Base-by-base conservation (phyloP, 2,888 invertebrate species). In the Clanis bilineata region DNA sequence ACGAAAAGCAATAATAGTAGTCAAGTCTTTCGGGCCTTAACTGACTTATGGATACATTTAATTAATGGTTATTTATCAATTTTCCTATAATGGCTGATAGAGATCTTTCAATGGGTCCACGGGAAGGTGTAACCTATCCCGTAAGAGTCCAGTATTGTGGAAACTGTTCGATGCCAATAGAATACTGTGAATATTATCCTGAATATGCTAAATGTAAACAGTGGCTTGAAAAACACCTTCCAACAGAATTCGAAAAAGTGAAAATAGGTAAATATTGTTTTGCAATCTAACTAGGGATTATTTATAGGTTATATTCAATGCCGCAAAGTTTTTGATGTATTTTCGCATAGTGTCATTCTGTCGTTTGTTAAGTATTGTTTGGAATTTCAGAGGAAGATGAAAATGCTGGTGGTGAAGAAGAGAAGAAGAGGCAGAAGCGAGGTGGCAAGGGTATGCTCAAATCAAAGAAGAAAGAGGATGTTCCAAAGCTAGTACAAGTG, bases 131-230 rank as follows among this genome's bases (percentile, higher is more conserved):
- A 63, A 93, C 92, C 64, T 98, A 98, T 87, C 98, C 98, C 21
- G 72, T 97, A 64, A 94, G 94, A 83, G 96, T 98, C 64, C 93
- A 95, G 70, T 98, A 98, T 86, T 98, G 98, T 86, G 98, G 98
- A 51, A 98, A 98, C 86, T 98, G 98, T 92, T 95, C 96, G 64
- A 96, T 98, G 95, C 98, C 98, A n/a, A 96, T 97, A 80, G 98
- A 98, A 96, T 99, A 99, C 85, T 99, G 99, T 87, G 99, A 99
- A 93, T 98, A 97, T 87, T 98, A 98, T 88, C 99, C 99, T 9
- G 98, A 98, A 85, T 98, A 97, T 83, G 99, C 98, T 67, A 98
- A 98, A 89, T 99, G 99, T 84, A 98, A 98, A 85, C 96, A 96
- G 69, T 99, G 99, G 99, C 89, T 99, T 67, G 98, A 98, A 86